These are phyloP conservation scores for Hydractinia echinata DNA, from an alignment of 30 jellyfish, hydroid and myxozoan genomes.

Conservation along the genomic window DNA sequence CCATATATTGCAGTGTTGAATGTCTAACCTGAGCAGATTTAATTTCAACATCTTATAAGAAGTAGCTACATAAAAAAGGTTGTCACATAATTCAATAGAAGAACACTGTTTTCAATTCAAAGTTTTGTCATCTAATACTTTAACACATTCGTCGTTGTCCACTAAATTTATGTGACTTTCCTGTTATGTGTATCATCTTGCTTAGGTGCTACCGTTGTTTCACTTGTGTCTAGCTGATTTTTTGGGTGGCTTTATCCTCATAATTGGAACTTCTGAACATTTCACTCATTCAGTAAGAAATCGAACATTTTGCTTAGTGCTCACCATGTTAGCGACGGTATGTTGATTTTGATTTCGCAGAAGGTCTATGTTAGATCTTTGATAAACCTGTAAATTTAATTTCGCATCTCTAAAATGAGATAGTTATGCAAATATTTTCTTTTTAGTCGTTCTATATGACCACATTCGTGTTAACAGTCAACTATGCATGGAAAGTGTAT, in stretches of 20 bases:
- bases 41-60: too few relatives aligned
- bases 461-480: constrained; percentile 54
- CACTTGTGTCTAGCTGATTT: constrained; percentile 66
- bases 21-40: too few relatives aligned
- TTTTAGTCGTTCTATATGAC: constrained; percentile 48
- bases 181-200: too few relatives aligned
- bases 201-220: constrained; percentile 59
- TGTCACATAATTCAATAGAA: too few relatives aligned
- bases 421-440: background rate
- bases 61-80: too few relatives aligned
- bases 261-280: constrained; percentile 47
- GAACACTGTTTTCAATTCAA: too few relatives aligned
- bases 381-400: too few relatives aligned
- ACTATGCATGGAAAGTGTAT: constrained; percentile 45
- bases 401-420: background rate
- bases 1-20: too few relatives aligned
- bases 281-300: background rate
- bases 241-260: constrained; percentile 38
- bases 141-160: too few relatives aligned
- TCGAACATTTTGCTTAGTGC: constrained; percentile 20
- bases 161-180: too few relatives aligned
- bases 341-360: constrained; percentile 1
- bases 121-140: too few relatives aligned
- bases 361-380: too few relatives aligned
- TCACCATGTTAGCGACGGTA: constrained; percentile 61